phyloP scores from a whole-genome alignment of 2,888 invertebrate species.

The Myathropa florea region DNA sequence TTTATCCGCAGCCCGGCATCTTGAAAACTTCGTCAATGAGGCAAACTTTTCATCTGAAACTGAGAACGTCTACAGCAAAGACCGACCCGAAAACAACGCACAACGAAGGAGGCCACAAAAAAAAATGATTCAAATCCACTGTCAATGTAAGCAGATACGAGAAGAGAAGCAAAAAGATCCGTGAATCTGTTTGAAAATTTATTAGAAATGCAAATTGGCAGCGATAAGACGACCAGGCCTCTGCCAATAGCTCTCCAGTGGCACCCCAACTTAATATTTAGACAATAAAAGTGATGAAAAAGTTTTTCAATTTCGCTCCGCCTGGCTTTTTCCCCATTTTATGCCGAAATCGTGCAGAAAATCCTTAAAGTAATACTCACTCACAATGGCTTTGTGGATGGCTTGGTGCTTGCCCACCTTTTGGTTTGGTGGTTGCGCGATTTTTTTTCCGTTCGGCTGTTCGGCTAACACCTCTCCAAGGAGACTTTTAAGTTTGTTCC shows the following conservation, averaged over 20 bases:
- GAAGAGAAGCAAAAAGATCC: constrained; percentile 13
- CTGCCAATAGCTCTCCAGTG: constrained; percentile 51
- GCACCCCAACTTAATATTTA: constrained; percentile 61
- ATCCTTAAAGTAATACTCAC: constrained; percentile 56
- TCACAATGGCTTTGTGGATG: not conserved
- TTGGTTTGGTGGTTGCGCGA: not conserved
- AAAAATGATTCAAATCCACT: constrained; percentile 17
- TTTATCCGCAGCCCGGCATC: constrained; percentile 38
- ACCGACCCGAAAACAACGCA: not conserved
- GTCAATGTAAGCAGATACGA: constrained; percentile 2
- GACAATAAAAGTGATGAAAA: constrained; percentile 68
- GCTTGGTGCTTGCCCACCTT: constrained; percentile 4
- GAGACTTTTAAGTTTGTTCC: constrained; percentile 30
- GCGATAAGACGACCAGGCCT: constrained; percentile 51
- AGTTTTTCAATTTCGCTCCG: constrained; percentile 64
- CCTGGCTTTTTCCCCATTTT: constrained; percentile 50
- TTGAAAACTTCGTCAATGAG: constrained; percentile 51
- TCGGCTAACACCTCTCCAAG: not conserved
- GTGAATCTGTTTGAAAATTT: constrained; percentile 60
- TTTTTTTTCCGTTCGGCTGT: not conserved
- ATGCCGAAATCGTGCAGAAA: constrained; percentile 65
- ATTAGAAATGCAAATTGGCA: constrained; percentile 67
- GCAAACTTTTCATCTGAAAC: constrained; percentile 55
- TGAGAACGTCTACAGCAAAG: constrained; percentile 24
- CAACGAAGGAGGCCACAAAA: constrained; percentile 3